These are phyloP conservation scores for Spheniscus humboldti DNA, from an alignment of 2,797 vertebrate species.

Conservation along the genomic window DNA sequence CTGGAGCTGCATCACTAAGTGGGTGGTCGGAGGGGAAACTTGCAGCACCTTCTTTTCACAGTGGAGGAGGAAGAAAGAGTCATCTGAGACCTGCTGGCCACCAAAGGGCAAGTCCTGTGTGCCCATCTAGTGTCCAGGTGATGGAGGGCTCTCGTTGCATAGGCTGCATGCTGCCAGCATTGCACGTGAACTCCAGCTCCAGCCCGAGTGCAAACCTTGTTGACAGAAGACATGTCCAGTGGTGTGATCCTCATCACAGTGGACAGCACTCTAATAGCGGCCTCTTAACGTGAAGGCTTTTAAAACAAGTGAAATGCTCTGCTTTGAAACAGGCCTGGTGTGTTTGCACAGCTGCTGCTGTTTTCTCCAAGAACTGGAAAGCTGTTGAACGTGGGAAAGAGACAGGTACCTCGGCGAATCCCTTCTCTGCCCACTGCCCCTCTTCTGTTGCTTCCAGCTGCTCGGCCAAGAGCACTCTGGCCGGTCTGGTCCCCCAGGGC, in stretches of 20 bases:
- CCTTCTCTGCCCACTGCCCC: background rate
- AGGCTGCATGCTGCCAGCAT: background rate
- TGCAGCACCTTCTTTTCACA: background rate
- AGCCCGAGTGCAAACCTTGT: background rate
- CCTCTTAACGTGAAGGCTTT: background rate
- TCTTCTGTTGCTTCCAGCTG: background rate
- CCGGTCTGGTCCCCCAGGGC: background rate
- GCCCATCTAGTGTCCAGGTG: background rate
- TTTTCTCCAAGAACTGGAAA: background rate
- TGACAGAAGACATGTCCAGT: background rate
- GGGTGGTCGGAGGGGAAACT: background rate
- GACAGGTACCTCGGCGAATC: background rate
- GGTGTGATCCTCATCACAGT: background rate
- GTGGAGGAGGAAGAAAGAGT: background rate
- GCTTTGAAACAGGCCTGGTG: background rate
- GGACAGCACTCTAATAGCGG: background rate
- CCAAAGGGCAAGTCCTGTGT: background rate
- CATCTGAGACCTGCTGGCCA: background rate
- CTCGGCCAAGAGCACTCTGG: rapidly evolving
- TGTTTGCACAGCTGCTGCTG: conserved; percentile 23
- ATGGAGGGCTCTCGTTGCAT: rapidly evolving
- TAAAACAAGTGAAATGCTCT: background rate
- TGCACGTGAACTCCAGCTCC: background rate
- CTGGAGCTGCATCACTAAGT: background rate
- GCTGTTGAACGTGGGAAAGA: background rate